Percentiles rank a stretch among this genome's conserved stretches.
Evolutionary conservation across 2,888 invertebrate species (phyloP).

Genomic region (Saturnia pavonia): DNA sequence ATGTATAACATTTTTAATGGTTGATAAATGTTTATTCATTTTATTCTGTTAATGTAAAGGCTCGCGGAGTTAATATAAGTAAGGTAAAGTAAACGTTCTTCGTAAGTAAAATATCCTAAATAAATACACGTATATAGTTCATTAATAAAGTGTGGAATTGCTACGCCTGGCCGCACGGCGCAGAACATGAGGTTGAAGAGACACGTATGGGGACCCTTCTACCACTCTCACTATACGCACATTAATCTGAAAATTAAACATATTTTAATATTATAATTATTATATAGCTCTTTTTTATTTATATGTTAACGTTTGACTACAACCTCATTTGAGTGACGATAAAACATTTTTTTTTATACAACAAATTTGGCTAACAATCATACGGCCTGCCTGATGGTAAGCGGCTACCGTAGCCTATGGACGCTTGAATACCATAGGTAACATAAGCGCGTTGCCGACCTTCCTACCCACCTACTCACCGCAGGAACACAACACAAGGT

Average conservation of each 20-base stretch:
- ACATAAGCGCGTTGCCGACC: too few species aligned
- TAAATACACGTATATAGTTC: background rate
- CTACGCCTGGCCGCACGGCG: slow-evolving; percentile 58
- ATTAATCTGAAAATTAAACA: slow-evolving; percentile 76
- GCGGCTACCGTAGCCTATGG: too few species aligned
- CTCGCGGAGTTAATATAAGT: background rate
- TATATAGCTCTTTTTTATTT: too few species aligned
- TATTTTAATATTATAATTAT: background rate
- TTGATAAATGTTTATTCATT: background rate
- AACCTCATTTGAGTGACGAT: too few species aligned
- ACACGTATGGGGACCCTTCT: slow-evolving; percentile 64
- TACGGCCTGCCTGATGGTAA: too few species aligned
- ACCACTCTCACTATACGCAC: slow-evolving; percentile 85
- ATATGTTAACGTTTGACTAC: too few species aligned
- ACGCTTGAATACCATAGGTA: too few species aligned
- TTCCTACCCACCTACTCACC: too few species aligned
- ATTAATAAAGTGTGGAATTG: slow-evolving; percentile 52
- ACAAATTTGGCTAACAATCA: too few species aligned
- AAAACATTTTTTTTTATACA: too few species aligned
- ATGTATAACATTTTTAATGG: background rate
- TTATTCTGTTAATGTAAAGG: background rate
- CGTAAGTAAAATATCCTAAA: background rate
- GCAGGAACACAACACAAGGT: too few species aligned
- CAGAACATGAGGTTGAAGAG: slow-evolving; percentile 63
- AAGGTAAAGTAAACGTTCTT: background rate